Percentiles rank a stretch among this genome's conserved stretches.
Evolutionary conservation across 2,797 vertebrate species (phyloP).

Genomic region (Syndactyla subalaris): DNA sequence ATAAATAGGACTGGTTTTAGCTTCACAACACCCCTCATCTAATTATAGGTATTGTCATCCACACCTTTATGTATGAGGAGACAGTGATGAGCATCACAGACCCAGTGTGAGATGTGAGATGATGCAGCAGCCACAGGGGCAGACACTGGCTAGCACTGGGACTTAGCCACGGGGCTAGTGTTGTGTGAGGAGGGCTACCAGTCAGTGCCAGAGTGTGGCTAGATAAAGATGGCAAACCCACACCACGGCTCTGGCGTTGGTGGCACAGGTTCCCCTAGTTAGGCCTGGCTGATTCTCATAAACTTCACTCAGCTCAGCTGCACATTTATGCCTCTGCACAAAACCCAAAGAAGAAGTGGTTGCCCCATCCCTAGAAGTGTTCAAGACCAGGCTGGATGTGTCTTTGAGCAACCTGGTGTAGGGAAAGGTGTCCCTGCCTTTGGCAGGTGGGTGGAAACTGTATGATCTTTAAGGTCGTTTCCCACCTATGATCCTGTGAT

Average conservation of each 20-base stretch:
- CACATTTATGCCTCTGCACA: accelerated
- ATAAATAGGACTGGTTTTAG: background rate
- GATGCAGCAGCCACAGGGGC: accelerated
- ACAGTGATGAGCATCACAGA: accelerated
- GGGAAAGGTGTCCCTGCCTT: background rate
- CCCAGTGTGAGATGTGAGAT: background rate
- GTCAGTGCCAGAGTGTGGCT: background rate
- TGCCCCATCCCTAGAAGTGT: background rate
- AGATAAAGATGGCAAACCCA: accelerated
- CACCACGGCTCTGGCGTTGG: accelerated
- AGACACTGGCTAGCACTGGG: background rate
- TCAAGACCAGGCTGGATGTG: background rate
- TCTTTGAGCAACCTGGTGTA: background rate
- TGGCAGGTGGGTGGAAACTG: background rate
- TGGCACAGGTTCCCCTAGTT: background rate
- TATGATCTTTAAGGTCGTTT: background rate
- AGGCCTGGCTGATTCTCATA: background rate
- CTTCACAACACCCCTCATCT: background rate
- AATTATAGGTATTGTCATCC: background rate
- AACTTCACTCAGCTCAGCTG: background rate
- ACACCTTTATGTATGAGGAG: background rate
- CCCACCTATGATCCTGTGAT: background rate
- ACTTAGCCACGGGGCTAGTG: accelerated
- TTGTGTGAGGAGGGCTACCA: background rate
- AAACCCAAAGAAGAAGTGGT: background rate